These are phyloP conservation scores for Mus musculus DNA, from an alignment of 2,113 vertebrate species.

Conservation along the genomic window DNA sequence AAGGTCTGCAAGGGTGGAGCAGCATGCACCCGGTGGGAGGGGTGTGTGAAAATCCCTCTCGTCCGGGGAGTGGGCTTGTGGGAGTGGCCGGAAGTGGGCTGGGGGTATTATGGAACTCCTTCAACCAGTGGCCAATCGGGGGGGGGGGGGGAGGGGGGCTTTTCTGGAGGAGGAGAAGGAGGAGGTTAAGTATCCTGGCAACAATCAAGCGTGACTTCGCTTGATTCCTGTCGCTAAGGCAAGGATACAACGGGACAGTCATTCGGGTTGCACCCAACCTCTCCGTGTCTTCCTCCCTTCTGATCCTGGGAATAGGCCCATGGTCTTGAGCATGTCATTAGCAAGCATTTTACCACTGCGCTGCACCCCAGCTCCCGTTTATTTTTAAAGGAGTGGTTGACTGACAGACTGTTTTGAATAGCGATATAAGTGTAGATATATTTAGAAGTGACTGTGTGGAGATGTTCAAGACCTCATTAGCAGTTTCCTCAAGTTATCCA, in stretches of 20 bases:
- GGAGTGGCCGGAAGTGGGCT: no score
- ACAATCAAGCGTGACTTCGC: not conserved
- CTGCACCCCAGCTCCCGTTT: not conserved
- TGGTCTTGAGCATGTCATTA: not conserved
- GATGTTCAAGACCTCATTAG: not conserved
- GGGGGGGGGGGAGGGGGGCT: not conserved
- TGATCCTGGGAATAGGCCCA: not conserved
- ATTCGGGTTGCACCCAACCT: not conserved
- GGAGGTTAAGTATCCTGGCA: not conserved
- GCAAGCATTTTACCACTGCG: no score
- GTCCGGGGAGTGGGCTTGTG: not conserved
- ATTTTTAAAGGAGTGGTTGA: not conserved
- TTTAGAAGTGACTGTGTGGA: conserved; percentile 27
- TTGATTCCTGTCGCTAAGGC: not conserved
- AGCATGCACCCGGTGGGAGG: not conserved
- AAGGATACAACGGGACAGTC: not conserved
- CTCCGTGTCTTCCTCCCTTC: not conserved
- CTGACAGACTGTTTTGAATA: not conserved
- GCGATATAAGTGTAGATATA: conserved; percentile 21
- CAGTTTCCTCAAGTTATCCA: not conserved
- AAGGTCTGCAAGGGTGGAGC: not conserved
- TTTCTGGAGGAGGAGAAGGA: not conserved
- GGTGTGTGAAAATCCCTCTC: not conserved
- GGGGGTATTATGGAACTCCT: not conserved
- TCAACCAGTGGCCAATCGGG: not conserved